Conservation (phyloP, 2,797 vertebrate genomes). For the Eurystomus glaucurus region DNA sequence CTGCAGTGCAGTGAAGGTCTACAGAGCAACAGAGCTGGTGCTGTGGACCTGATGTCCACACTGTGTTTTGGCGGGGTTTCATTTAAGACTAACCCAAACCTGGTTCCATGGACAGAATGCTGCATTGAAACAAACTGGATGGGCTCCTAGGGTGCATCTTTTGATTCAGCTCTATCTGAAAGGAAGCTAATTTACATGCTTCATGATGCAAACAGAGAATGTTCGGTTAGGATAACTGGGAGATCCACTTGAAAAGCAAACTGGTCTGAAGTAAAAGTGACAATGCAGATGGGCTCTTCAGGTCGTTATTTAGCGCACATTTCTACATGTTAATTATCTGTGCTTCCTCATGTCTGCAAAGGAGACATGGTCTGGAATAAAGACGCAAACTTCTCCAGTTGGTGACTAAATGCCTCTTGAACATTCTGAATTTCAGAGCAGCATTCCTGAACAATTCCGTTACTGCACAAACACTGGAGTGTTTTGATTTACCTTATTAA, state of each 20-base stretch:
- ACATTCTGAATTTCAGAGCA: not conserved
- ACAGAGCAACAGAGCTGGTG: not conserved
- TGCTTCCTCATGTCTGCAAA: not conserved
- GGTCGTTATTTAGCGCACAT: not conserved
- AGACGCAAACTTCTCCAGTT: not conserved
- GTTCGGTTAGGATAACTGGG: not conserved
- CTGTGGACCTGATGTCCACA: not conserved
- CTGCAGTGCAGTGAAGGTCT: not conserved
- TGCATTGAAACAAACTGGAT: rapidly evolving
- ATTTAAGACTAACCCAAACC: not conserved
- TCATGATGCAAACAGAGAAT: not conserved
- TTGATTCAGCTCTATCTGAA: not conserved
- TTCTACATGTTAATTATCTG: not conserved
- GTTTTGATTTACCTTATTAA: not conserved
- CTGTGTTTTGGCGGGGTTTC: not conserved
- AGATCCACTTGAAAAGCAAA: not conserved
- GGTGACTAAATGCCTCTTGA: not conserved
- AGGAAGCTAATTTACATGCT: not conserved
- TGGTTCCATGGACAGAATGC: not conserved
- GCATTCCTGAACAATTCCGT: not conserved
- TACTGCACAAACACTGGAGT: not conserved
- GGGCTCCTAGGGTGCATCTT: not conserved
- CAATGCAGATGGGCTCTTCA: not conserved
- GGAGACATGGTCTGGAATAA: not conserved
- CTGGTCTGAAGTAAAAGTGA: not conserved